Percentiles rank a stretch among this genome's conserved stretches.
Conservation (phyloP, 2,797 vertebrate genomes). For the Chrysocyon brachyurus region DNA sequence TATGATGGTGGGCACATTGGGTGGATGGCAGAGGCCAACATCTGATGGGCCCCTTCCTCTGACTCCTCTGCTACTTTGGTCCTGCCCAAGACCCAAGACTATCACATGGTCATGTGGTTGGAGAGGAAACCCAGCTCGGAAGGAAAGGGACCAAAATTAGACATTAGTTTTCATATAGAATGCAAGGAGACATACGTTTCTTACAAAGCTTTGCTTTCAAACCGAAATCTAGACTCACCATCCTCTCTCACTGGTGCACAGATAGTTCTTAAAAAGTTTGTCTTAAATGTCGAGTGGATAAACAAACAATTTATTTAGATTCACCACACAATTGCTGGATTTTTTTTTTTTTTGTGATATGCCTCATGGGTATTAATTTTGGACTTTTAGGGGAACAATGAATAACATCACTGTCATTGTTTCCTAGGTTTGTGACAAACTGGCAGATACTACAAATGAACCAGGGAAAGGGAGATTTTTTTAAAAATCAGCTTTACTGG, state of each 20-base stretch:
- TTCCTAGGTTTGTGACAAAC: neutral
- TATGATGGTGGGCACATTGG: rapidly evolving
- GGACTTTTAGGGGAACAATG: neutral
- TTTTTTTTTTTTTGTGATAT: neutral
- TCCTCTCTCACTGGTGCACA: neutral
- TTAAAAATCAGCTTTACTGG: neutral
- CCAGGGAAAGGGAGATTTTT: neutral
- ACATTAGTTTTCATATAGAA: neutral
- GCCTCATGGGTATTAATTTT: neutral
- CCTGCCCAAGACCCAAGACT: neutral
- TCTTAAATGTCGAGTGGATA: neutral
- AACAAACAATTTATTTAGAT: no score
- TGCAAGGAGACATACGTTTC: neutral
- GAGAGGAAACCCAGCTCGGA: neutral
- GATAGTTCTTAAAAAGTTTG: neutral
- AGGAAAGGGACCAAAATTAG: neutral
- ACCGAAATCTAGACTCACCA: neutral
- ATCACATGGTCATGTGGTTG: neutral
- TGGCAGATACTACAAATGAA: neutral
- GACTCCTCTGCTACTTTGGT: neutral
- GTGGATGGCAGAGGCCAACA: neutral
- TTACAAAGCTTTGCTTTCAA: neutral
- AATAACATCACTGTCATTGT: neutral
- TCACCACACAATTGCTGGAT: neutral
- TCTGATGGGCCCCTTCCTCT: neutral